Base-by-base conservation (phyloP, 2,888 invertebrate species). In the Lithophane socia region DNA sequence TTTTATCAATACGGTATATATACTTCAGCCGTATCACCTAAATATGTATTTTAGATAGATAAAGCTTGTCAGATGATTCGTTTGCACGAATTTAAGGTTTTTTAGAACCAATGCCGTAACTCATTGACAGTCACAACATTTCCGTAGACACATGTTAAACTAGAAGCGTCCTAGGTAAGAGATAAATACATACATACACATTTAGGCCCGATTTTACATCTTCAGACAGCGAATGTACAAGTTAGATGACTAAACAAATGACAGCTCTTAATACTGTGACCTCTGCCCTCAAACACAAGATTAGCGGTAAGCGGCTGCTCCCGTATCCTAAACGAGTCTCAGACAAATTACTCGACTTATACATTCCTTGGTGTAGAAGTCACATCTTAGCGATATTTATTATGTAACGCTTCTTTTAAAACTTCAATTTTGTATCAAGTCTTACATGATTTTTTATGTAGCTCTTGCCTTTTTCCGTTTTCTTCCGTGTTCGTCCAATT, bases 241-340 rank as follows among this genome's bases (percentile, higher is more conserved):
- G 64, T 44, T 64, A 61, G 60, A 83, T 77, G 65, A 72, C 68
- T 83, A 66, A 80, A 72, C 63, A 74, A 72, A 86, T 78, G 73
- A 68, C 70, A 84, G 75, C 77, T 71, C 77, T 73, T 75, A 80
- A 72, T 84, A 60, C 56, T 77, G 24, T 84, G 84, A 85, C 84
- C 87, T 84, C 63, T 84, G 68, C 21, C 73, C 75, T 66, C 73
- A 86, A 67, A 84, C 69, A 60, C 42, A 52, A 73, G 80, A 85
- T 80, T 84, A 80, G 87, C 81, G 18, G 63, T 72, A 65, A 80
- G 74, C 69, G 74, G 18, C 58, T 61, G 68, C 68, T 77, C 75
- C 58, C 77, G 65, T 73, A 73, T 75, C 68, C 63, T 74, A 80
- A 75, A 63, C 66, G 49, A 72, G 65, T 66, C 44, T 64, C 74